Evolutionary conservation across 2,113 vertebrate genomes (phyloP).

Genomic region (Herpetotheres cachinnans): DNA sequence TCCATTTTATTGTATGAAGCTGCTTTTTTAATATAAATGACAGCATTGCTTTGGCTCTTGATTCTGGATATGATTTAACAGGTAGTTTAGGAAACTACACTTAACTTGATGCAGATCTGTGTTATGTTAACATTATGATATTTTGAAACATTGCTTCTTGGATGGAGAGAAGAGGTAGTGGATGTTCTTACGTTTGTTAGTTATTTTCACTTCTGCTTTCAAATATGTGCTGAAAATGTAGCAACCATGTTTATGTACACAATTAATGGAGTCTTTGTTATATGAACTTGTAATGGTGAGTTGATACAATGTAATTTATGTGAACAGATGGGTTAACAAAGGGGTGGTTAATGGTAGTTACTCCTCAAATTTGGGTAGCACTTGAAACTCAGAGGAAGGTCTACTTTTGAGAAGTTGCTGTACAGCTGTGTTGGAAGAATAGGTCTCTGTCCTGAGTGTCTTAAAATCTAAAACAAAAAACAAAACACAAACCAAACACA

Average conservation of each 20-base stretch:
- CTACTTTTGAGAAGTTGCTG: neutral
- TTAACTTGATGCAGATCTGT: neutral
- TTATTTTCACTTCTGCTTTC: neutral
- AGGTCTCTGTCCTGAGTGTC: neutral
- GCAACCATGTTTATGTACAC: rapidly evolving
- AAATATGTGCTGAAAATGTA: neutral
- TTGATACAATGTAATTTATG: neutral
- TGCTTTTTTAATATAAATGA: neutral
- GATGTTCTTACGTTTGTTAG: neutral
- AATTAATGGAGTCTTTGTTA: neutral
- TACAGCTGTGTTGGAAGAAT: neutral
- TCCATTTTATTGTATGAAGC: neutral
- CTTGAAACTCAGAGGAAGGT: neutral
- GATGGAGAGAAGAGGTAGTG: neutral
- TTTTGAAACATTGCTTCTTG: neutral
- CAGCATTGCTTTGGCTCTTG: neutral
- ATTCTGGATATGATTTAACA: neutral
- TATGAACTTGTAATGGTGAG: rapidly evolving
- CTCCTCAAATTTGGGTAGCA: neutral
- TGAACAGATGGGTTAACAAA: neutral
- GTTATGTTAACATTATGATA: rapidly evolving
- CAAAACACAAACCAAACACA: too few relatives aligned
- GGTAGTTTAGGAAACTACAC: neutral
- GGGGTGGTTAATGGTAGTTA: neutral
- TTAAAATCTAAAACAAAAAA: neutral